Conservation (phyloP, 2,113 vertebrate genomes). For the Pitta sordida region DNA sequence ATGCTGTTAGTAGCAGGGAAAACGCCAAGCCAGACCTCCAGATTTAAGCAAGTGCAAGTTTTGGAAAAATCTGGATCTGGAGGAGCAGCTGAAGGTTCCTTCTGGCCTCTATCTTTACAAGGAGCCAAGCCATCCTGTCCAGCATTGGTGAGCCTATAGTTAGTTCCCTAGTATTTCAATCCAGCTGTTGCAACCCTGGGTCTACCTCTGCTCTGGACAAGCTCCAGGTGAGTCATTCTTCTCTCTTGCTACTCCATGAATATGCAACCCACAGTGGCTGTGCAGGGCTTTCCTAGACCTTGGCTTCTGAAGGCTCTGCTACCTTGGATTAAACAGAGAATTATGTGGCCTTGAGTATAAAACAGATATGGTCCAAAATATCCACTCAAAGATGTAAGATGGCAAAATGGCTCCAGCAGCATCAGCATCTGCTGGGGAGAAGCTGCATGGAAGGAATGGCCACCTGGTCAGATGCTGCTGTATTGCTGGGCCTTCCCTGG, state of each 20-base stretch:
- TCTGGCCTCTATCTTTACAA: neutral
- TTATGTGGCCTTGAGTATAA: neutral
- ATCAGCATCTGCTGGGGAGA: neutral
- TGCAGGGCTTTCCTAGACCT: neutral
- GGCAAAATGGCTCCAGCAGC: neutral
- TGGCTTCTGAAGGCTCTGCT: neutral
- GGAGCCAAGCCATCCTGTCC: neutral
- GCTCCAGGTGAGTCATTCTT: neutral
- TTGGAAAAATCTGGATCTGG: neutral
- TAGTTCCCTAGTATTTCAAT: neutral
- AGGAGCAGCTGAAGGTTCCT: conserved; percentile 12
- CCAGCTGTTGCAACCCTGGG: neutral
- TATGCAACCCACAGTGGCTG: neutral
- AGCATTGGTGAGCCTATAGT: neutral
- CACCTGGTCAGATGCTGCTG: neutral
- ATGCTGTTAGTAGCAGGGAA: neutral
- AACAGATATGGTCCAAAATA: neutral
- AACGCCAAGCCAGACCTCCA: neutral
- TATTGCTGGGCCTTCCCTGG: neutral
- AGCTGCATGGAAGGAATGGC: neutral
- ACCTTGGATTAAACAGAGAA: neutral
- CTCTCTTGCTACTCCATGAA: neutral
- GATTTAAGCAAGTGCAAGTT: neutral
- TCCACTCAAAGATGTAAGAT: neutral
- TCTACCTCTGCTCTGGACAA: rapidly evolving